phyloP scores from a whole-genome alignment of 2,113 vertebrate species.

The Oncorhynchus mykiss region DNA sequence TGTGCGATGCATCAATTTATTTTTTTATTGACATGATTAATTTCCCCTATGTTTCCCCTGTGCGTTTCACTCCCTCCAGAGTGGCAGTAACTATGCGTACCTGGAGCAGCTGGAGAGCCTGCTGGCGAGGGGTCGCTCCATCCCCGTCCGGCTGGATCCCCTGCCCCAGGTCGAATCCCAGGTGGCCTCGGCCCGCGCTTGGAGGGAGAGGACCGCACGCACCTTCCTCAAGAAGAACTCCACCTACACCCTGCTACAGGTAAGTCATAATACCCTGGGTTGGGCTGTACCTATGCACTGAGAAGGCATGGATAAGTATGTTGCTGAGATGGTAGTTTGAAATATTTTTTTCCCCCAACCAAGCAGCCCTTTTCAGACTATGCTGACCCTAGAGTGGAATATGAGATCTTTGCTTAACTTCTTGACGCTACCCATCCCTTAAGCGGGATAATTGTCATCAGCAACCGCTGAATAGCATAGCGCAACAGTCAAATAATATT shows the following conservation, averaged over 20 bases:
- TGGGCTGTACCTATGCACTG: conserved; percentile 33
- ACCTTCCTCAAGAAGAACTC: conserved; percentile 99
- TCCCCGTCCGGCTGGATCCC: conserved; percentile 88
- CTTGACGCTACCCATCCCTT: no score
- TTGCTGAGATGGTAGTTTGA: no score
- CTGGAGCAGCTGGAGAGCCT: conserved; percentile 93
- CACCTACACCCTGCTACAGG: conserved; percentile 91
- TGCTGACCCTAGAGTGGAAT: no score
- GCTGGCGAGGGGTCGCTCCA: conserved; percentile 89
- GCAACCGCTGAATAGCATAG: no score
- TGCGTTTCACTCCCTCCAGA: conserved; percentile 64
- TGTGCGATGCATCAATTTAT: no score
- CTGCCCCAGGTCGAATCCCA: conserved; percentile 94
- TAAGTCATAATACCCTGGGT: conserved; percentile 56
- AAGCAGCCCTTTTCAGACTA: no score
- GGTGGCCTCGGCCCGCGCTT: conserved; percentile 89
- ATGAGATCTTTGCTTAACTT: no score
- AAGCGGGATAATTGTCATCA: no score
- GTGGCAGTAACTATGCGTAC: conserved; percentile 88
- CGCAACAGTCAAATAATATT: no score
- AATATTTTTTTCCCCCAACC: no score
- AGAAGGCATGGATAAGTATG: no score
- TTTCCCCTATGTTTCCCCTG: background rate
- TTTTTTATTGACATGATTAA: no score
- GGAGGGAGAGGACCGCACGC: conserved; percentile 92